Base-by-base conservation (phyloP, 2,113 vertebrate species). In the Marcusenius ussheri region DNA sequence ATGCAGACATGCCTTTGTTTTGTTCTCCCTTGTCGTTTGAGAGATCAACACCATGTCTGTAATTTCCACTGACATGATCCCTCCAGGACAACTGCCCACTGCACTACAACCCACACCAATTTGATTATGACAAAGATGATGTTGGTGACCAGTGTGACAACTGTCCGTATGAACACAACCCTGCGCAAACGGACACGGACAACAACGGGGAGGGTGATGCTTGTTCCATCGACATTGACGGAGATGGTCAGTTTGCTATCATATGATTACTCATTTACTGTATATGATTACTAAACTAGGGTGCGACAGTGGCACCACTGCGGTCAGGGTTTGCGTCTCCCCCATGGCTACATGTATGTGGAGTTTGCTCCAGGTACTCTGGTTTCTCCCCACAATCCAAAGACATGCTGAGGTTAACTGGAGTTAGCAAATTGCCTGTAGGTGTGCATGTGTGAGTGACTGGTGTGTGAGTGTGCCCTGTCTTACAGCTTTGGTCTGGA, bases 131-230 rank as follows among this genome's bases (percentile, higher is more conserved):
- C 94, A 97, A 97, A 90, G 98, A 99, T 31, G 97, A 98, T 88
- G 96, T 99, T 5, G 98, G 98, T 2, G 98, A 99, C 93, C 96
- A 96, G 58, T 99, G 98, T 88, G 98, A 99, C 91, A 99, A 99
- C 92, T 99, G 98, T 53, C 97, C 98, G 0, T 98, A 98, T 3
- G 97, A 98, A 35, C 97, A 96, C 94, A 99, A 99, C 93, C 97
- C 97, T 0, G 96, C 97, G 2, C 98, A 99, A 94, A 98, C 96
- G 0, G 98, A 99, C 94, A 99, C 98, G 0, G 97, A 99, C 92
- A 95, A 93, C 91, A 97, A 99, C 0, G 98, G 98, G 0, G 98
- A 99, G 92, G 98, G 98, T 0, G 98, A 99, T 0, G 97, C 97
- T 0, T 99, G 98, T 95, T 96, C 98, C 10, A 96, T 98, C 66